A percentile compares a stretch with the other conserved stretches of the same genome.
Evolutionary conservation across 2,113 vertebrate species (phyloP).

Genomic region (Syngnathus floridae): DNA sequence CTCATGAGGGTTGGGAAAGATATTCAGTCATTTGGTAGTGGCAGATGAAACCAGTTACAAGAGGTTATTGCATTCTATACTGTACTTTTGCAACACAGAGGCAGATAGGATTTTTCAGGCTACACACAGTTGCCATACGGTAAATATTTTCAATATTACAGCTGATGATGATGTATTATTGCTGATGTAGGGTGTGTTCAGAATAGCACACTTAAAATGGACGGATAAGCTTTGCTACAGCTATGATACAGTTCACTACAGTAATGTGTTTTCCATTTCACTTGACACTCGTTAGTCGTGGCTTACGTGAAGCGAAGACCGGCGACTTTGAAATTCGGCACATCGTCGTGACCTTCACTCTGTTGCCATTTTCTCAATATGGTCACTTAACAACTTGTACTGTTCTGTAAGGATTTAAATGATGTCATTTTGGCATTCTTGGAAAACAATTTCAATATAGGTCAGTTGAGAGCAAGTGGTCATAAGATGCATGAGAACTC

Average conservation of each 20-base stretch:
- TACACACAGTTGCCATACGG: not conserved
- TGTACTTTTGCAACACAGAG: not conserved
- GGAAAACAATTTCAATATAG: not conserved
- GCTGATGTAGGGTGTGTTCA: conserved; percentile 17
- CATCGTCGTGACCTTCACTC: conserved; percentile 66
- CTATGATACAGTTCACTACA: conserved; percentile 21
- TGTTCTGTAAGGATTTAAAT: conserved; percentile 74
- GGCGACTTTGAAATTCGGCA: conserved; percentile 12
- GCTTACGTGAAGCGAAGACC: conserved; percentile 4
- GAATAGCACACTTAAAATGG: conserved; percentile 1
- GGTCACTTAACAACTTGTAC: conserved; percentile 88
- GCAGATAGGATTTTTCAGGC: not conserved
- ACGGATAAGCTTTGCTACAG: conserved; percentile 23
- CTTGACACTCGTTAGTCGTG: not conserved
- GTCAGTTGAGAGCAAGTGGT: not conserved
- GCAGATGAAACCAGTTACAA: not conserved
- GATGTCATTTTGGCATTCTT: not conserved
- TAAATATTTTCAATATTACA: not conserved
- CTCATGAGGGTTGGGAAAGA: not conserved
- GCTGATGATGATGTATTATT: conserved; percentile 24
- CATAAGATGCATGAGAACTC: not conserved
- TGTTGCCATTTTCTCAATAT: conserved; percentile 87
- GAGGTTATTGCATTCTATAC: not conserved
- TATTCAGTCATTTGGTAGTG: not conserved
- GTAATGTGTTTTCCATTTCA: not conserved